A percentile compares a stretch with the other conserved stretches of the same genome.
Conservation (phyloP, 2,888 invertebrate species). For the Drosophila trichaetosa region DNA sequence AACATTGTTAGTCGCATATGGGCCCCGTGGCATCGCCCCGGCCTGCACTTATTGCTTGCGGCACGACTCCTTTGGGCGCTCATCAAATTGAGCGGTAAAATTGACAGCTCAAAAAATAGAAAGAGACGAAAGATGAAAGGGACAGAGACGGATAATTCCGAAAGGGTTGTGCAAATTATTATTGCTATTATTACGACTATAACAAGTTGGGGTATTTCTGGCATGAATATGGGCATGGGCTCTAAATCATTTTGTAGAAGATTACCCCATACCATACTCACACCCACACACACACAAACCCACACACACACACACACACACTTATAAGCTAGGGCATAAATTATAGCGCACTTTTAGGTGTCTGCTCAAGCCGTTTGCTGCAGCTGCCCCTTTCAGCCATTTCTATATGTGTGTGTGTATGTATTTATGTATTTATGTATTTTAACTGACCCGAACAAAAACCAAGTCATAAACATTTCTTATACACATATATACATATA, state of each 20-base stretch:
- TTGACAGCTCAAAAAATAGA: slow-evolving; percentile 34
- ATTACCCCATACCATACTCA: slow-evolving; percentile 35
- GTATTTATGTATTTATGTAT: not conserved
- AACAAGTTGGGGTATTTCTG: slow-evolving; percentile 46
- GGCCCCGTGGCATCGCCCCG: not conserved
- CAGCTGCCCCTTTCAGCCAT: slow-evolving; percentile 27
- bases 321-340: slow-evolving; percentile 42
- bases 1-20: slow-evolving; percentile 9
- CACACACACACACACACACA: not conserved
- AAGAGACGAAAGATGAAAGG: not conserved
- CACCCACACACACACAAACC: not conserved
- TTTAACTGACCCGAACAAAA: slow-evolving; percentile 49
- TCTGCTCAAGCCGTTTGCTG: slow-evolving; percentile 40
- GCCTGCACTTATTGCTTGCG: not conserved
- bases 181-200: slow-evolving; percentile 72
- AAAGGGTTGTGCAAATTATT: slow-evolving; percentile 77
- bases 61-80: not conserved
- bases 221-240: slow-evolving; percentile 9
- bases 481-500: not conserved
- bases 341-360: slow-evolving; percentile 51
- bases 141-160: slow-evolving; percentile 3
- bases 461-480: slow-evolving; percentile 23
- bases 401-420: not conserved
- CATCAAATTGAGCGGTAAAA: slow-evolving; percentile 73
- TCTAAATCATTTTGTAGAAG: slow-evolving; percentile 64